Evolutionary conservation across 2,113 vertebrate genomes (phyloP), one percentile per base, ranked within the genome.

Genomic region (Ploceus nigricollis): DNA sequence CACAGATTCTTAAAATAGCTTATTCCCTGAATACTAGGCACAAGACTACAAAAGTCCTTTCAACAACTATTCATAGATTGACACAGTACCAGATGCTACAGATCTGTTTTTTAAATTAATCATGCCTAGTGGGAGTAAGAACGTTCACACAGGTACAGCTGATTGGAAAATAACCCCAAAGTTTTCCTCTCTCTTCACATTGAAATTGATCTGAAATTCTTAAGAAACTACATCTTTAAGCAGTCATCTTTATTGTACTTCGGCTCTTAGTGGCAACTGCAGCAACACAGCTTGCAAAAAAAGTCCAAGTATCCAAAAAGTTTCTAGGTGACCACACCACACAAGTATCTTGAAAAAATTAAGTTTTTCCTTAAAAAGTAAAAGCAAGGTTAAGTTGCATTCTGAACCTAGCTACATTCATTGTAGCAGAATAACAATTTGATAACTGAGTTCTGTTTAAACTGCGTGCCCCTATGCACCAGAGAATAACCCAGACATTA

Each of bases 1-100:
- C 44, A 77, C 39, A 69, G 31, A 69, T 48, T 94, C 66, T 77
- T 82, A 86, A 90, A 94, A 90, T 58, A 93, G 50, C 33, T 90
- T 93, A 88, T 83, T 95, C 71, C 90, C 94, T 80, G 42, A 88
- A 77, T 27, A 77, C 42, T 24, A 80, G 28, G 35, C 66, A 80
- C 11, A 14, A 82, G 75, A 80, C 51, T 63, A 81, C 54, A 68
- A 25, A 73, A 90, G 61, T 57, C 58, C 53, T 80, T 91, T 90
- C 48, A 91, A 85, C 65, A 85, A 28, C 58, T 91, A 72, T 53
- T 91, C 69, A 87, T 39, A 57, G 51, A 87, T 2, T 85, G 80
- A 82, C 73, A 81, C 18, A 77, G 31, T 72, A 93, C 24, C 58
- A 95, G 63, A 87, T 79, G 37, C 87, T 71, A 89, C n/a, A 89